Evolutionary conservation across 2,113 vertebrate genomes (phyloP), one percentile per base, ranked within the genome.

Genomic region (Channa argus): DNA sequence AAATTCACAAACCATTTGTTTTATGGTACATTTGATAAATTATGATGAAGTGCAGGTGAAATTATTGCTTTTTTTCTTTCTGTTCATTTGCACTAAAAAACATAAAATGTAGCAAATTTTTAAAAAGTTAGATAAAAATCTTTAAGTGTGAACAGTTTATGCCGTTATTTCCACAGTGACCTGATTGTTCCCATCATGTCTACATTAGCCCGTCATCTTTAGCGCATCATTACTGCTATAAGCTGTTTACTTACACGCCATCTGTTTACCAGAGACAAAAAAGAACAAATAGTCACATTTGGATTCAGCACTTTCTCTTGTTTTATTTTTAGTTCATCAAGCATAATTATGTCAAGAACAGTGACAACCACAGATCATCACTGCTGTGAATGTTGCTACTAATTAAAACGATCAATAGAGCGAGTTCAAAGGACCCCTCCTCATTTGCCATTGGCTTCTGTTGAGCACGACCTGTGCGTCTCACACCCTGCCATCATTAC

Each of bases 271-370:
- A 77, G n/a, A 41, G 13, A 51, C 4, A 53, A 64, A 54, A 71
- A 13, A 71, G 62, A 53, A 64, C 51, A 71, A 11, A 63, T 38
- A 45, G 41, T 85, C 76, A 79, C 66, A 50, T 81, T 1, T 43
- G 72, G 76, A 82, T 84, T 90, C 56, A 87, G 80, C 81, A 86
- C 83, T 91, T 92, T 86, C 77, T 78, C 76, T 24, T 36, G 14
- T 72, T 92, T 92, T 88, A 88, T 91, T 89, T 89, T 86, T 71
- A 83, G 74, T 89, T 85, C 59, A 15, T 88, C 88, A 94, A 92
- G 93, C 91, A 92, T 90, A 87, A 86, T 89, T 86, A 88, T 83
- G 91, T 90, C 80, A 89, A 86, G 59, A 92, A 90, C 87, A 88
- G 90, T 90, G 89, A 92, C 89, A 82, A 77, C 90, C 87, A 84